Base-by-base conservation (phyloP, 2,888 invertebrate species). In the Eurytoma adleriae region DNA sequence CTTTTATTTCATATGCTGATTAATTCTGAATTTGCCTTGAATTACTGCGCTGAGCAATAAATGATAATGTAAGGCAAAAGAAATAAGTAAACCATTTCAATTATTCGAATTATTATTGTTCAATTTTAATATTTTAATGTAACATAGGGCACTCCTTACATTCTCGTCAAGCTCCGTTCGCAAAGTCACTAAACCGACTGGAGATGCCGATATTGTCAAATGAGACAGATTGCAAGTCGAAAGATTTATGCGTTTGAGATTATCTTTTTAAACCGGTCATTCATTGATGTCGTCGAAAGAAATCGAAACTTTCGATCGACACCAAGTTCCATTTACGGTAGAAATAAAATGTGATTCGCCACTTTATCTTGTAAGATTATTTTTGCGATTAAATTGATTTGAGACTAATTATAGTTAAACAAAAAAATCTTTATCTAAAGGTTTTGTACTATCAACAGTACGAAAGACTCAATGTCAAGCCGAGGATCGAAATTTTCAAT, bases 281-380 rank as follows among this genome's bases (percentile, higher is more conserved):
- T 72, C 62, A 18, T 73, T 73, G 72, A 78, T 48, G 72, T 73
- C 71, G 67, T 48, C 62, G 67, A 61, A 18, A 68, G 54, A 62
- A 73, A 78, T 78, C 72, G 72, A 54, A 68, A 73, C 78, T 78
- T 78, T 78, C 78, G 61, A 78, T 78, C 72, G 62, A 27, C 24
- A 4, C 2, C 62, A 52, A 54, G 27, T 62, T 70, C 20, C 76
- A 54, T 52, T 59, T 66, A 14, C 48, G 48, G 48, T 12, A n/a
- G 12, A 27, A 69, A 56, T 13, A 56, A 52, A 59, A 48, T 56
- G 10, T 40, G 10, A 40, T 40, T 40, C 10, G 40, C 40, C 10
- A 10, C 40, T 40, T 40, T 40, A 40, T 40, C 40, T 40, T 40
- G 40, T 40, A 40, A 40, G 40, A 40, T 40, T 40, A 40, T 1